These are phyloP conservation scores for Petrosia ficiformis DNA, from an alignment of 37 sponge, comb jelly and placozoan genomes.

Conservation along the genomic window DNA sequence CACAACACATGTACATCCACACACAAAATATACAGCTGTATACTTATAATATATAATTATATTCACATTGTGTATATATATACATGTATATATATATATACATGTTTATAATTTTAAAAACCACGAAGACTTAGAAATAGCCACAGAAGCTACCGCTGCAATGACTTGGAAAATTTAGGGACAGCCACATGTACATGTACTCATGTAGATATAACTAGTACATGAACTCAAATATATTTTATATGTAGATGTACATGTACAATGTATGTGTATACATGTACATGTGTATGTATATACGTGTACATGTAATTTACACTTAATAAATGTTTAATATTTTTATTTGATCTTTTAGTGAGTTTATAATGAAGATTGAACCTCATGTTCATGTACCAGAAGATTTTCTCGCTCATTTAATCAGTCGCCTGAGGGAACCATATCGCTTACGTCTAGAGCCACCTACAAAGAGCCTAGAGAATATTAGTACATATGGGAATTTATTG, in stretches of 20 bases:
- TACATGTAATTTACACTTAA: not conserved
- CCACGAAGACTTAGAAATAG: too few species aligned
- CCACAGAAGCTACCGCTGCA: too few species aligned
- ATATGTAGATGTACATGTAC: too few species aligned
- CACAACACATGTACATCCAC: too few species aligned
- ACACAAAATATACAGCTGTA: too few species aligned
- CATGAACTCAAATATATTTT: too few species aligned
- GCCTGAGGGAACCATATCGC: conserved; percentile 1
- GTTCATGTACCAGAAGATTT: conserved; percentile 3
- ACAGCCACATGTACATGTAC: not conserved
- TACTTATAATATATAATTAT: too few species aligned
- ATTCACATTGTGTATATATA: too few species aligned
- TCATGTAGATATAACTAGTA: too few species aligned
- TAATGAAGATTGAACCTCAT: not conserved
- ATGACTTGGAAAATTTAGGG: too few species aligned
- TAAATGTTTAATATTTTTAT: not conserved
- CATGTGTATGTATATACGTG: not conserved
- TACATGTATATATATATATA: too few species aligned
- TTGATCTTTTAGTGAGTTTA: not conserved
- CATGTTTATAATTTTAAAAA: too few species aligned
- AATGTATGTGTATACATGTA: not conserved
- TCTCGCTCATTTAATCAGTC: not conserved
- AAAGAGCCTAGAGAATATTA: not conserved
- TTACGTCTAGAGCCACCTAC: not conserved
- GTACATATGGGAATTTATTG: conserved; percentile 19